Base-by-base conservation (phyloP, 2,113 vertebrate genomes). In the Poecile atricapillus region DNA sequence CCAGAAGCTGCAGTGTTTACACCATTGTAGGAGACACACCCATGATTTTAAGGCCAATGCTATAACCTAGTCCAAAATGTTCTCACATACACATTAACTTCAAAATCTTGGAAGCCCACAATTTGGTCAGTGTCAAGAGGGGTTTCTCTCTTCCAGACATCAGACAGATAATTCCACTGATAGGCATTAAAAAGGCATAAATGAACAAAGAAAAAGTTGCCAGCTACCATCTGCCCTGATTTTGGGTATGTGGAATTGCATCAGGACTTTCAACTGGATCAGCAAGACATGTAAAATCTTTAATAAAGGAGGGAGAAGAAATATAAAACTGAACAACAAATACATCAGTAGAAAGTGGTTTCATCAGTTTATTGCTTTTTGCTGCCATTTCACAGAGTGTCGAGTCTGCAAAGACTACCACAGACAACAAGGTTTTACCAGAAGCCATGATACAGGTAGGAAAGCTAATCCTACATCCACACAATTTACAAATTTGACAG, bases 341-440 rank as follows among this genome's bases (percentile, higher is more conserved):
- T 15, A 28, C 4, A 1, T 74, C 46, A 65, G 55, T 87, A 87
- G 50, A 91, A 97, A 95, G 77, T 87, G 87, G 86, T 87, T 94
- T 79, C 67, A 81, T 71, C 90, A 78, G 39, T 95, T 97, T 95
- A 95, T 96, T 96, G 92, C 89, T 96, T 86, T 83, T 52, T 65
- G 83, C 60, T 94, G 88, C 76, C 76, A 43, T 59, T 93, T 71
- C 64, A 90, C 0, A 0, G 60, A 71, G 31, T 78, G 56, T 33
- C 0, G 0, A 83, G 64, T 39, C 71, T 76, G 52, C 15, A 59
- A 64, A 93, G 73, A 8, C 73, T 19, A 49, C 73, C 69, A 76
- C 0, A 0, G 67, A 90, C 56, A 89, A 87, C 56, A 91, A 41
- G 0, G 31, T 65, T 84, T 89, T 65, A 87, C 63, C 60, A 92